A percentile compares a stretch with the other conserved stretches of the same genome.
Conservation (phyloP, 2,113 vertebrate genomes). For the Clinocottus analis region DNA sequence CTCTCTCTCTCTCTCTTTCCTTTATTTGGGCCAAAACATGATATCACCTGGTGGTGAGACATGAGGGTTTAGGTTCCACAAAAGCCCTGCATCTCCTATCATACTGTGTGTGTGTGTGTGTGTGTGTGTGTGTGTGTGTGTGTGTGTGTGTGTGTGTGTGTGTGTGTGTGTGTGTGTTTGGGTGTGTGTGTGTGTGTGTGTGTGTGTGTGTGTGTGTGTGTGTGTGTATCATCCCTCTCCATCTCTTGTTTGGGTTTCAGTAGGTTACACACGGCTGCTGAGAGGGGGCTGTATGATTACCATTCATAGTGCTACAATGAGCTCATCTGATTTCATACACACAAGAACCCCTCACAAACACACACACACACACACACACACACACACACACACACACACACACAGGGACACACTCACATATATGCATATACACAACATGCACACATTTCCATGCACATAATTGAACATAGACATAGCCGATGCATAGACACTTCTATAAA, state of each 20-base stretch:
- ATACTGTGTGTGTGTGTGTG: slow-evolving; percentile 23
- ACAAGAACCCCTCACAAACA: slow-evolving; percentile 27
- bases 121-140: slow-evolving; percentile 30
- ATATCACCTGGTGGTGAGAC: slow-evolving; percentile 80
- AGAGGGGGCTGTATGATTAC: slow-evolving; percentile 81
- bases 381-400: too few relatives aligned
- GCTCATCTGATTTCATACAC: slow-evolving; percentile 75
- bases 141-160: slow-evolving; percentile 30
- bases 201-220: slow-evolving; percentile 36
- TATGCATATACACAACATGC: slow-evolving; percentile 11
- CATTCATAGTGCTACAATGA: slow-evolving; percentile 83
- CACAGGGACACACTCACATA: too few relatives aligned
- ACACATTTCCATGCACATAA: slow-evolving; percentile 31
- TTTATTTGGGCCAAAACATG: slow-evolving; percentile 72
- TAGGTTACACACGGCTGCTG: slow-evolving; percentile 81
- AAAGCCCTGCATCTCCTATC: slow-evolving; percentile 69
- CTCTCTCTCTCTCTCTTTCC: neutral
- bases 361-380: slow-evolving; percentile 18
- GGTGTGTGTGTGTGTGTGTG: slow-evolving; percentile 27
- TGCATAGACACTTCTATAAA: slow-evolving; percentile 38
- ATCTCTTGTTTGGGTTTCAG: slow-evolving; percentile 87
- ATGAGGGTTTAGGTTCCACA: slow-evolving; percentile 83
- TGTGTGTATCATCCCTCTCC: slow-evolving; percentile 74
- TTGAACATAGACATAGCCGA: neutral
- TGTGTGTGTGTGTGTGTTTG: slow-evolving; percentile 26